Evolutionary conservation across 2,888 invertebrate species (phyloP).

Genomic region (Chrysomela aeneicollis): DNA sequence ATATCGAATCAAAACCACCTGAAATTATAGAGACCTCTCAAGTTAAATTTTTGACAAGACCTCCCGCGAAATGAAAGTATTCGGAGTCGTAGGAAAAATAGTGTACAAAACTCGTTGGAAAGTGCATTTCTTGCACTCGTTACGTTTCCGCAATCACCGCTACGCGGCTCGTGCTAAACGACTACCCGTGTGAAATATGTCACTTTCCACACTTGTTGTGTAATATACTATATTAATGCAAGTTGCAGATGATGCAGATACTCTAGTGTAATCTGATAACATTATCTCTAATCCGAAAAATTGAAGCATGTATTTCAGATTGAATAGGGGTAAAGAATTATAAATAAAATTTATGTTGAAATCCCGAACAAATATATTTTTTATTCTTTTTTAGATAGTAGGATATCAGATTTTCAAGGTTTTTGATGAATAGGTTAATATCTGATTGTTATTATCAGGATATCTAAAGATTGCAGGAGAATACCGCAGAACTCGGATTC

Average conservation of each 20-base stretch:
- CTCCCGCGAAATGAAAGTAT: too few species aligned
- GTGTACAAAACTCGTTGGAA: too few species aligned
- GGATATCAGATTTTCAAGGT: conserved; percentile 11
- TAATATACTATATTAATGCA: neutral
- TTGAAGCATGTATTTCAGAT: conserved; percentile 8
- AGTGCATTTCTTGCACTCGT: too few species aligned
- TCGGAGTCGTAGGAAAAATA: too few species aligned
- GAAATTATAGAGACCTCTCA: too few species aligned
- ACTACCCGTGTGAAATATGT: too few species aligned
- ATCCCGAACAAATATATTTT: conserved; percentile 10
- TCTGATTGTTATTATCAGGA: neutral
- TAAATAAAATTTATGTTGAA: conserved; percentile 12
- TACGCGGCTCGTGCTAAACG: too few species aligned
- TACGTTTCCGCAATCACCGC: too few species aligned
- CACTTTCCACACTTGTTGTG: too few species aligned
- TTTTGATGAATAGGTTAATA: conserved; percentile 7
- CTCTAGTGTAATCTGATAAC: conserved; percentile 14
- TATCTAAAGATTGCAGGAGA: conserved; percentile 8
- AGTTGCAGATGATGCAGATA: conserved; percentile 8
- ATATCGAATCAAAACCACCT: too few species aligned
- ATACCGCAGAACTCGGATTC: neutral
- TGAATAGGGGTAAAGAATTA: neutral
- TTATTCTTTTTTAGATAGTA: neutral
- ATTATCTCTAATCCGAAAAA: conserved; percentile 14
- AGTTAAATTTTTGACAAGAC: too few species aligned